Evolutionary conservation across 2,113 vertebrate genomes (phyloP), one percentile per base, ranked within the genome.

Genomic region (Zosterops japonicus): DNA sequence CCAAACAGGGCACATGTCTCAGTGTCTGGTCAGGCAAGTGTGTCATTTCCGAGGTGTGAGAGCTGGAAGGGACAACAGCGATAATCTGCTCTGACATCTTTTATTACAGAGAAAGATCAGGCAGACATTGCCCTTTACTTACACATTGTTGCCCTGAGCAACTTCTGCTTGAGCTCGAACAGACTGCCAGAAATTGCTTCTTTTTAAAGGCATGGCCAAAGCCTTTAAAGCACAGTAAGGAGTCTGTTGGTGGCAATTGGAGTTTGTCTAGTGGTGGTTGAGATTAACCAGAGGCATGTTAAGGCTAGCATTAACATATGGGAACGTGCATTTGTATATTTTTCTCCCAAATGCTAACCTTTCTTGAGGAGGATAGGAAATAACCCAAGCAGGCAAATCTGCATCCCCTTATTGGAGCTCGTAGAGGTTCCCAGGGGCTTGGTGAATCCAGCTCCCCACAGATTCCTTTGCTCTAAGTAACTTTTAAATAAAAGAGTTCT

Each of bases 31-130:
- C 53, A 52, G 27, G 67, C 85, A 61, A 92, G 41, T 24, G 13
- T 91, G 74, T 88, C 17, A 80, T 85, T 88, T 61, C 82, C 8
- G 74, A 96, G 85, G 75, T 77, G 85, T 17, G 41, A 93, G 79
- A 42, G 75, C 92, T 85, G 53, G 17, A 87, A 91, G 88, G 46
- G 85, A 86, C 88, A 90, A 5, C 28, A 70, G 31, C 46, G 90
- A 69, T 86, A 92, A 93, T 69, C 85, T 70, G 63, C 15, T 80
- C 85, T 92, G 88, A 90, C 85, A 93, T 71, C 41, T 25, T 79
- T 88, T 82, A 69, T 92, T 83, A 46, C 19, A 88, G 50, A 8
- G 33, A 56, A 53, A 70, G 71, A 90, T 90, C 90, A 68, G 39
- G 56, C 74, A 94, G 52, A 83, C 55, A 35, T 90, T 1, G 0